Evolutionary conservation across 2,888 invertebrate genomes (phyloP).

Genomic region (Phoronis australis): DNA sequence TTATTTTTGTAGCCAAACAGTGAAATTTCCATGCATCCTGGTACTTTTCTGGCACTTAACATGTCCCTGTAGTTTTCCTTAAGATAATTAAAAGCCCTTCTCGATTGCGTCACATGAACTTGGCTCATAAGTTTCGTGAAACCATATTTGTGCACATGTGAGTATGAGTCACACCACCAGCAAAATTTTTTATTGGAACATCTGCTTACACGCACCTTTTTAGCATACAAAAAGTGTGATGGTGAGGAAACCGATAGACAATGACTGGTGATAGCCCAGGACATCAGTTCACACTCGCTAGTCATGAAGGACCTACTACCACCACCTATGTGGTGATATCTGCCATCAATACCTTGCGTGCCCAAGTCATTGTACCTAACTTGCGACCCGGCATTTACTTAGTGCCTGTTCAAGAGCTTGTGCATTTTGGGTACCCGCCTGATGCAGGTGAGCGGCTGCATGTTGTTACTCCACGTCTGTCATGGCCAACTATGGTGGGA

Average conservation of each 20-base stretch:
- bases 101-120: too few relatives aligned
- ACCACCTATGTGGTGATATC: constrained; percentile 78
- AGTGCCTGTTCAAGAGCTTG: constrained; percentile 66
- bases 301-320: constrained; percentile 85
- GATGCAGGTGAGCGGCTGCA: constrained; percentile 59
- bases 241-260: constrained; percentile 81
- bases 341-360: constrained; percentile 56
- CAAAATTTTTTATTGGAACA: constrained; percentile 80
- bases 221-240: too few relatives aligned
- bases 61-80: too few relatives aligned
- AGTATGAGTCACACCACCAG: constrained; percentile 46
- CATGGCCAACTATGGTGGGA: constrained; percentile 83
- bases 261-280: constrained; percentile 76
- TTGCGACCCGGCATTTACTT: constrained; percentile 46
- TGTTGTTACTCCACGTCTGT: constrained; percentile 72
- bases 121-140: too few relatives aligned
- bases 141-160: too few relatives aligned
- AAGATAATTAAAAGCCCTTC: too few relatives aligned
- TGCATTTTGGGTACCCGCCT: constrained; percentile 74
- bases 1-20: too few relatives aligned
- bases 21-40: too few relatives aligned
- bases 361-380: constrained; percentile 33
- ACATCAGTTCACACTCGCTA: constrained; percentile 80
- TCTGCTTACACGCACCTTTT: too few relatives aligned
- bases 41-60: too few relatives aligned